A percentile compares a stretch with the other conserved stretches of the same genome.
Evolutionary conservation across 2,113 vertebrate genomes (phyloP).

Genomic region (Bubalus kerabau): DNA sequence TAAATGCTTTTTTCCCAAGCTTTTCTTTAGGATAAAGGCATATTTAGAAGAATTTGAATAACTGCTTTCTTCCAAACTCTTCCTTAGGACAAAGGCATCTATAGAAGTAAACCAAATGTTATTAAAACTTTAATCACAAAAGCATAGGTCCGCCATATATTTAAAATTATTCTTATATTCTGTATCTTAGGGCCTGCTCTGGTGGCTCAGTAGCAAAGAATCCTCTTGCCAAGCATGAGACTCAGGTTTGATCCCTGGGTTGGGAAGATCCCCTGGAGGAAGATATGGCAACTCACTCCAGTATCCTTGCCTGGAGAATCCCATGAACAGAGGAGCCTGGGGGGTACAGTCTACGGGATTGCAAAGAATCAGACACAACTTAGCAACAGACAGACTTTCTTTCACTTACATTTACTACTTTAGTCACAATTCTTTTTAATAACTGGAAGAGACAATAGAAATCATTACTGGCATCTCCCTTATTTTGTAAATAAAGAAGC

Average conservation of each 20-base stretch:
- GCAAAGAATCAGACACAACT: neutral
- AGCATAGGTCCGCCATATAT: neutral
- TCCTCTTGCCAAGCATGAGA: neutral
- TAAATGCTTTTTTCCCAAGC: neutral
- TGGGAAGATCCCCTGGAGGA: neutral
- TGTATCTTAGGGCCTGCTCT: neutral
- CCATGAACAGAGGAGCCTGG: neutral
- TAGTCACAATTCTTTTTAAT: neutral
- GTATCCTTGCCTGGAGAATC: neutral
- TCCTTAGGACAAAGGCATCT: neutral
- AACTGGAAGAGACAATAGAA: neutral
- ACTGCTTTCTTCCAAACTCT: neutral
- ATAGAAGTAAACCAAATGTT: neutral
- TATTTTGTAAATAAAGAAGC: neutral
- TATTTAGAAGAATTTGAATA: no score
- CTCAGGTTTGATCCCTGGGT: neutral
- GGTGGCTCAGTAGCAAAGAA: neutral
- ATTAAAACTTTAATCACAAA: neutral
- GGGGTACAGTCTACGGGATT: neutral
- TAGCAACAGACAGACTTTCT: neutral
- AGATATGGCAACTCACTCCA: neutral
- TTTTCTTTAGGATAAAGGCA: neutral
- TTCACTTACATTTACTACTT: neutral
- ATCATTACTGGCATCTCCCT: neutral
- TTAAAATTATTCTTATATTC: neutral